These are phyloP conservation scores for Tenthredo mesomela DNA, from an alignment of 2,888 invertebrate species.

Conservation along the genomic window DNA sequence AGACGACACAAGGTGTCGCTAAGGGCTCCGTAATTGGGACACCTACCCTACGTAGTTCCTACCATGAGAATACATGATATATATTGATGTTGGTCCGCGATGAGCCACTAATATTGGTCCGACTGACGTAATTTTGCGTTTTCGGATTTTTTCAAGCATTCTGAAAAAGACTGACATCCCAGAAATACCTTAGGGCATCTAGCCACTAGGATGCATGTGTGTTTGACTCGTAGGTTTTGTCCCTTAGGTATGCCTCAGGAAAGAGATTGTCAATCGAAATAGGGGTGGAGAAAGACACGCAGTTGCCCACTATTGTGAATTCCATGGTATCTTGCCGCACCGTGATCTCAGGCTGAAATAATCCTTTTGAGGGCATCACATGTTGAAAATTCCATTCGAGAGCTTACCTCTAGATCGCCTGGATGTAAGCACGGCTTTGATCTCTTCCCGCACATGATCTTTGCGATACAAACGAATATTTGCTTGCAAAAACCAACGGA, in stretches of 20 bases:
- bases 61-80: neutral
- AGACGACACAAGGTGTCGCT: too few relatives aligned
- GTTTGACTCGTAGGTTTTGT: constrained; percentile 31
- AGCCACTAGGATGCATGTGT: constrained; percentile 23
- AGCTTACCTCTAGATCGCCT: constrained; percentile 24
- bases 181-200: neutral
- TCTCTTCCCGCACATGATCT: constrained; percentile 3
- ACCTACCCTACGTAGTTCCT: neutral
- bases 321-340: constrained; percentile 9
- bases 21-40: too few relatives aligned
- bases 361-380: constrained; percentile 27
- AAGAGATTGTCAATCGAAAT: constrained; percentile 46
- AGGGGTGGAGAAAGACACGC: constrained; percentile 28
- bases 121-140: neutral
- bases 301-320: constrained; percentile 31
- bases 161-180: neutral
- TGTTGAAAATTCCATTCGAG: constrained; percentile 6
- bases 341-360: constrained; percentile 43
- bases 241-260: constrained; percentile 5
- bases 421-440: constrained; percentile 38
- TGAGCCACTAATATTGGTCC: neutral
- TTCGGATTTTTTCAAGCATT: neutral
- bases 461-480: constrained; percentile 15
- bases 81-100: neutral
- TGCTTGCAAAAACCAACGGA: neutral